Evolutionary conservation across 1,140 invertebrate species (phyloP), one percentile per base, ranked within the genome.

Genomic region (Nasonia vitripennis): DNA sequence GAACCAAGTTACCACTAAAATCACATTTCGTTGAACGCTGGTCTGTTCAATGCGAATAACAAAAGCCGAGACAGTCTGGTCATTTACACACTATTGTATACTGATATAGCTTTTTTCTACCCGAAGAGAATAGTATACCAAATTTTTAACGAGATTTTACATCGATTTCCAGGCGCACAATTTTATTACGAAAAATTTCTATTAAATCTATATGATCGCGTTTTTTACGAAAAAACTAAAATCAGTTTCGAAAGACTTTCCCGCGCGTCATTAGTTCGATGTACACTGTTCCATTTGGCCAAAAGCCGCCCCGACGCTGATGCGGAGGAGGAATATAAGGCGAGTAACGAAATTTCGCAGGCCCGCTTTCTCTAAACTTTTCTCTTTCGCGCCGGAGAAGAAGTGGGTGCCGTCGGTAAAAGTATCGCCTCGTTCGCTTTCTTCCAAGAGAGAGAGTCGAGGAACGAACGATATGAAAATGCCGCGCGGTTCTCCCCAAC

Each of bases 381-480:
- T 55, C 23, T 34, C 51, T 17, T 0, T 37, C 51, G 5, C 51
- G 41, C 70, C 41, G 41, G 5, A 45, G 41, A 9, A 45, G 41
- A 82, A 82, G 80, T 82, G 62, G 55, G 3, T 55, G 70, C 70
- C 20, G 45, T 62, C 14, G 51, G 45, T 68, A 51, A 84, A 78
- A 78, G 77, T 37, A 78, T 78, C 51, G 41, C 23, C 70, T 23
- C 71, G 48, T 51, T 31, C 23, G 51, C 23, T 23, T 78, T 55
- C 20, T 37, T 74, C 23, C 31, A 17, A 23, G 17, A 68, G 67
- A 9, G 45, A 51, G 48, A 51, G 41, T 0, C 41, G 17, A 62
- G 55, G 55, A 62, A 20, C 78, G 83, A 74, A 74, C 51, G 71
- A 77, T 74, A 78, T 80, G 62, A 81, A 81, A 86, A 81, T 71